phyloP scores from a whole-genome alignment of 2,797 vertebrate species.

The Arrhamphus sclerolepis region DNA sequence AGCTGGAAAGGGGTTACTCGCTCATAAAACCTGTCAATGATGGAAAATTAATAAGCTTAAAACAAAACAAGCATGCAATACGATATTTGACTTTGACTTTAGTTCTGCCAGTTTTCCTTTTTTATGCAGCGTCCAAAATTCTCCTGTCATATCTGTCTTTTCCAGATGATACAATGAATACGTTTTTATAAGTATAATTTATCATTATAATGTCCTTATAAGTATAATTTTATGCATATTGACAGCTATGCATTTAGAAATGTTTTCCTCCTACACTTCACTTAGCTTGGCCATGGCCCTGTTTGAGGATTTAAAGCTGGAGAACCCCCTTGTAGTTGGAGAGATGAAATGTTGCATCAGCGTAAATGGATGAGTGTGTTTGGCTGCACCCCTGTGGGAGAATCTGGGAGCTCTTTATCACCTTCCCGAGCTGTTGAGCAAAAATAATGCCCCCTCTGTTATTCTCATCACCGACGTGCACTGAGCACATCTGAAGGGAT shows the following conservation, averaged over 20 bases:
- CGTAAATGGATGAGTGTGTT: slow-evolving; percentile 63
- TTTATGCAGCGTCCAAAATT: not conserved
- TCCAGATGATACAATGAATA: slow-evolving; percentile 36
- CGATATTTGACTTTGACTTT: not conserved
- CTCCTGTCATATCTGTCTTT: slow-evolving; percentile 3
- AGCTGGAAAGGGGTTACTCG: too few species aligned
- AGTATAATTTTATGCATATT: slow-evolving; percentile 11
- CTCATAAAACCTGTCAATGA: too few species aligned
- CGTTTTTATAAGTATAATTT: slow-evolving; percentile 37
- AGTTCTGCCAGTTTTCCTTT: too few species aligned
- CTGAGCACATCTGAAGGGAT: slow-evolving; percentile 93
- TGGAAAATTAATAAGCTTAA: too few species aligned
- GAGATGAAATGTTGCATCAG: slow-evolving; percentile 70
- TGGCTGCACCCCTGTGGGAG: slow-evolving; percentile 63
- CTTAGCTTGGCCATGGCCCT: slow-evolving; percentile 26
- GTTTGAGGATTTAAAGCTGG: slow-evolving; percentile 47
- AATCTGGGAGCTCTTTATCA: slow-evolving; percentile 92
- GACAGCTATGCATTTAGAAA: slow-evolving; percentile 28
- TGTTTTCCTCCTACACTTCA: slow-evolving; percentile 18
- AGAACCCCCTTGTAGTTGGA: slow-evolving; percentile 32
- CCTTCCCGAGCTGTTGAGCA: slow-evolving; percentile 90
- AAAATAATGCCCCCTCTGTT: slow-evolving; percentile 93
- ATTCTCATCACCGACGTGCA: slow-evolving; percentile 93
- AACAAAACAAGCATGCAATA: too few species aligned
- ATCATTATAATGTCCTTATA: too few species aligned